phyloP scores from a whole-genome alignment of 2,888 invertebrate genomes.

The Microctonus brassicae region DNA sequence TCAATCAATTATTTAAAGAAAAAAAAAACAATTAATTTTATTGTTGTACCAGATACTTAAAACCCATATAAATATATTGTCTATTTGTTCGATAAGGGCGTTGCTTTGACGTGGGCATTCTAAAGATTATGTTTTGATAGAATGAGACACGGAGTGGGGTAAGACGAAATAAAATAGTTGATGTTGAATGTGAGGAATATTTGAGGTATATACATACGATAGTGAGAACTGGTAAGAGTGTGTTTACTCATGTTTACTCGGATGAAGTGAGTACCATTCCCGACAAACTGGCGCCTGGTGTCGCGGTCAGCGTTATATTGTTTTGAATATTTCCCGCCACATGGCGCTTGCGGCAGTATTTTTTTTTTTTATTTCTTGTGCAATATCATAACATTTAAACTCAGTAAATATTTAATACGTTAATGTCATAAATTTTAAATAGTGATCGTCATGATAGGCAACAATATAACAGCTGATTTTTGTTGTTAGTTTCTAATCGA shows the following conservation, averaged over 20 bases:
- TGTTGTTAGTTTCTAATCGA: no score
- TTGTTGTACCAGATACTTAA: neutral
- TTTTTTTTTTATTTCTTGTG: neutral
- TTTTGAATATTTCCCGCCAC: slow-evolving; percentile 34
- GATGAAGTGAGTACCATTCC: slow-evolving; percentile 38
- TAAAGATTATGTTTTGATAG: slow-evolving; percentile 38
- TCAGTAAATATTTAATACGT: no score
- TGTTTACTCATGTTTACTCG: slow-evolving; percentile 21
- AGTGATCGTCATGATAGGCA: no score
- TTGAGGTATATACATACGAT: slow-evolving; percentile 39
- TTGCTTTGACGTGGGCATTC: slow-evolving; percentile 54
- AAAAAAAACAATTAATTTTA: neutral
- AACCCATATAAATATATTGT: neutral
- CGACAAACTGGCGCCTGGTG: slow-evolving; percentile 49
- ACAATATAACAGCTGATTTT: no score
- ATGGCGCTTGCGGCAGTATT: slow-evolving; percentile 29
- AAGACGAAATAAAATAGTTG: slow-evolving; percentile 26
- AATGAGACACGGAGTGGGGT: slow-evolving; percentile 24
- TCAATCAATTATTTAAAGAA: neutral
- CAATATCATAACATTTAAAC: no score
- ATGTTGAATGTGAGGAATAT: slow-evolving; percentile 20
- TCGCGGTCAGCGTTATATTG: slow-evolving; percentile 37
- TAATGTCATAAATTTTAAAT: no score
- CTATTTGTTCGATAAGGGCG: slow-evolving; percentile 50
- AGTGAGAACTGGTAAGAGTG: no score